Evolutionary conservation across 2,888 invertebrate species (phyloP), one percentile per base, ranked within the genome.

Genomic region (Bibio marci): DNA sequence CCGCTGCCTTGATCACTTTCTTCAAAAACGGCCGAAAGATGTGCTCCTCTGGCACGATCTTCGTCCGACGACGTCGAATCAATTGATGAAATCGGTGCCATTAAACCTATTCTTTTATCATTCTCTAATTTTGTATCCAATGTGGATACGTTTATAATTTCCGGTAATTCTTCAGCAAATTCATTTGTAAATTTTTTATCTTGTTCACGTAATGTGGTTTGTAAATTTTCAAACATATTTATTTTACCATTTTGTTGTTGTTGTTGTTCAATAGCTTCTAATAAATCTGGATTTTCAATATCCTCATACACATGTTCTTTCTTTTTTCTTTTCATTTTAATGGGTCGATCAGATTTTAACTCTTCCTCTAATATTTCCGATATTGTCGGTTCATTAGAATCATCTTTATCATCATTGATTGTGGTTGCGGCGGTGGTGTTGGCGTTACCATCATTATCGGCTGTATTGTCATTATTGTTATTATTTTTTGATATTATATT

Each of bases 271-370:
- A 22, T 4, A 8, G 22, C 22, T 22, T 22, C 8, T 8, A 22
- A 6, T 22, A 22, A 22, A 14, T 31, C 31, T 2, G 35, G 39
- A 32, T 39, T 43, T 43, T 67, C 70, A 45, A 73, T 73, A 43
- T 73, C 73, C 58, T 73, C 73, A 46, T 73, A 73, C 42, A 72
- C 69, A 50, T 73, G 73, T 44, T 73, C 72, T 47, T 69, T 69
- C 45, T 66, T 67, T 50, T 67, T 63, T 41, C 67, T 62, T 5
- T 64, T 61, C 1, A 57, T 44, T 44, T 58, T 63, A 11, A 55
- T 58, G 13, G 55, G 53, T 30, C 46, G 43, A 38, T 40, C 7
- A 37, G 40, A 27, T 49, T 46, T 40, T 15, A 42, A 37, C 31
- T 49, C 48, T 30, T 45, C 44, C 34, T 47, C 46, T n/a, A 47